Base-by-base conservation (phyloP, 2,797 vertebrate species). In the Lepilemur ruficaudatus region DNA sequence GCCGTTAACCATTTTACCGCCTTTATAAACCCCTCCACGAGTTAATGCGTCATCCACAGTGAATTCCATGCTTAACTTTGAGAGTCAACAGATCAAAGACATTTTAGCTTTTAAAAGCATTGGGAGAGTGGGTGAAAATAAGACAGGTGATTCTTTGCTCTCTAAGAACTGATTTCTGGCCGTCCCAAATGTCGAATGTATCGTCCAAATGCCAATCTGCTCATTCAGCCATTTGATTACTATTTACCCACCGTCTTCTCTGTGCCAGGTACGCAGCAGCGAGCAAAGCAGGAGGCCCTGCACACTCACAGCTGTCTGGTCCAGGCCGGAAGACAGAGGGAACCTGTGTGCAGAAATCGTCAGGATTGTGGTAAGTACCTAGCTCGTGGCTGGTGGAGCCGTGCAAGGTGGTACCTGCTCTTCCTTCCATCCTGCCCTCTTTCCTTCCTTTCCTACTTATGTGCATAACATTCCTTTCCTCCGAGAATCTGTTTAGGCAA, bases 1-100 rank as follows among this genome's bases (percentile, higher is more conserved):
- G 22, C 18, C 12, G 0, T 20, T 2, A 13, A 48, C 32, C 25
- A 57, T 52, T 83, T 50, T 7, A 46, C 12, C 32, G 52, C 13
- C 65, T n/a, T 22, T 30, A 25, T 52, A 75, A 55, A 25, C 18
- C 57, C 38, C 73, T 55, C 20, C 65, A 5, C 50, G 14, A 28
- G 20, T 12, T 12, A 13, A 8, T 15, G 22, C 10, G 0, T 10
- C 12, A n/a, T 4, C 43, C 46, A 43, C 22, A 7, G 5, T 57
- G 38, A 46, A 35, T 57, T 46, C 38, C 12, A 12, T 23, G 30
- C 38, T 32, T 35, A 57, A 69, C 30, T 76, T 30, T 8, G 9
- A 78, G 38, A 67, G 28, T 55, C 57, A 65, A 30, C 41, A 7
- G 9, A 15, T 69, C 22, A 85, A 67, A 46, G 72, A 38, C 8